Percentiles rank a stretch among this genome's conserved stretches.
Evolutionary conservation across 2,888 invertebrate genomes (phyloP).

Genomic region (Zaprionus lineosus): DNA sequence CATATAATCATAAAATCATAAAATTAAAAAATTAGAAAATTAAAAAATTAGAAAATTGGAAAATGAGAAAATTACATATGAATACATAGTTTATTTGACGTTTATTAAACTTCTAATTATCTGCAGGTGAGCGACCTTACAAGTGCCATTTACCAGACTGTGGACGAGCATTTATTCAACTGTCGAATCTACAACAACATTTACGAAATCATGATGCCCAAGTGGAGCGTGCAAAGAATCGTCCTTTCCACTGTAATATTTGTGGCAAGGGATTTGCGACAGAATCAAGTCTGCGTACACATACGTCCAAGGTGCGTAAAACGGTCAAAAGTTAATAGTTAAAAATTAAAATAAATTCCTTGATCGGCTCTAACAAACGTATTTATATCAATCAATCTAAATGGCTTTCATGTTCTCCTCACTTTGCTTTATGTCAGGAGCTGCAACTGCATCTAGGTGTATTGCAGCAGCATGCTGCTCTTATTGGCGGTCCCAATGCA

Average conservation of each 20-base stretch:
- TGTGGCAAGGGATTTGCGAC: conserved; percentile 98
- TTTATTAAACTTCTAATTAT: conserved; percentile 29
- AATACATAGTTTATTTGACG: neutral
- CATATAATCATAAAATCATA: no score
- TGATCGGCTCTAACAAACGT: no score
- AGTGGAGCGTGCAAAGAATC: conserved; percentile 95
- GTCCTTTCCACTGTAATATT: conserved; percentile 97
- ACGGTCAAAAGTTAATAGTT: no score
- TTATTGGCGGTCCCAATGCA: conserved; percentile 94
- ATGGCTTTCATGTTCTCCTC: conserved; percentile 22
- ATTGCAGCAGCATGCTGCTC: conserved; percentile 97
- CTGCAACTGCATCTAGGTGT: conserved; percentile 96
- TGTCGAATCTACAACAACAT: conserved; percentile 97
- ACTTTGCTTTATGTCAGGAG: conserved; percentile 84
- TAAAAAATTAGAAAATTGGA: no score
- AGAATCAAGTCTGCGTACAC: conserved; percentile 96
- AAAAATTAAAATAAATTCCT: no score
- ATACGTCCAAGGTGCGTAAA: conserved; percentile 96
- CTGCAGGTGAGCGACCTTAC: conserved; percentile 95
- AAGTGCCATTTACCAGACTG: conserved; percentile 98
- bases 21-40: no score
- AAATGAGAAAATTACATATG: neutral
- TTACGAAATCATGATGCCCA: conserved; percentile 97
- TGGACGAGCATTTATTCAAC: conserved; percentile 97
- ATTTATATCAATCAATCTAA: no score